A percentile compares a stretch with the other conserved stretches of the same genome.
Conservation (phyloP, 2,113 vertebrate species). For the Stigmatopora argus region DNA sequence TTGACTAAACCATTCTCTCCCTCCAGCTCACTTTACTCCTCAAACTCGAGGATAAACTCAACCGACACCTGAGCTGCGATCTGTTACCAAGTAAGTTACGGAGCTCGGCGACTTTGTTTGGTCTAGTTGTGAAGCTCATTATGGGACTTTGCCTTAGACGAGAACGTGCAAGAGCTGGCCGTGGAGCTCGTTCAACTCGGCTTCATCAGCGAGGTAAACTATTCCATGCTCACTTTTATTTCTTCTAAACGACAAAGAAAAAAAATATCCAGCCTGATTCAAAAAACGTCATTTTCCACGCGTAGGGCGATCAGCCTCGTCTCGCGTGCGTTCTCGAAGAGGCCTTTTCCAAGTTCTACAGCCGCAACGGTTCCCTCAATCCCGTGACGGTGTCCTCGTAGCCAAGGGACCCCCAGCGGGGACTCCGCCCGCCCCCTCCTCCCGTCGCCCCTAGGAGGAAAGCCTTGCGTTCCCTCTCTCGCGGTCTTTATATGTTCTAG, state of each 20-base stretch:
- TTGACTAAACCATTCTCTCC: neutral
- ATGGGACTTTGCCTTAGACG: conserved; percentile 70
- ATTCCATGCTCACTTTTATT: neutral
- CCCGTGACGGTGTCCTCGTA: conserved; percentile 95
- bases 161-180: conserved; percentile 91
- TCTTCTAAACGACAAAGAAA: too few relatives aligned
- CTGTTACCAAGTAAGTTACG: conserved; percentile 86
- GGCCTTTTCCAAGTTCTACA: conserved; percentile 92
- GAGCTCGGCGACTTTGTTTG: neutral
- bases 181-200: conserved; percentile 95
- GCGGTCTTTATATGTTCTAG: conserved; percentile 48
- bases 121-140: neutral
- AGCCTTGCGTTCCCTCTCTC: conserved; percentile 40
- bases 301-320: conserved; percentile 87
- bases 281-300: neutral
- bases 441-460: conserved; percentile 44
- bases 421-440: conserved; percentile 33
- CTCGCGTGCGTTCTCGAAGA: conserved; percentile 93
- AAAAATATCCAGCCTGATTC: neutral
- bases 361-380: conserved; percentile 84
- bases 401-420: conserved; percentile 47
- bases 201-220: conserved; percentile 91
- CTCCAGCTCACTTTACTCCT: conserved; percentile 87
- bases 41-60: conserved; percentile 97
- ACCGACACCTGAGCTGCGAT: conserved; percentile 97